Evolutionary conservation across 1,140 invertebrate genomes (phyloP), one percentile per base, ranked within the genome.

Genomic region (Drosophila biarmipes): DNA sequence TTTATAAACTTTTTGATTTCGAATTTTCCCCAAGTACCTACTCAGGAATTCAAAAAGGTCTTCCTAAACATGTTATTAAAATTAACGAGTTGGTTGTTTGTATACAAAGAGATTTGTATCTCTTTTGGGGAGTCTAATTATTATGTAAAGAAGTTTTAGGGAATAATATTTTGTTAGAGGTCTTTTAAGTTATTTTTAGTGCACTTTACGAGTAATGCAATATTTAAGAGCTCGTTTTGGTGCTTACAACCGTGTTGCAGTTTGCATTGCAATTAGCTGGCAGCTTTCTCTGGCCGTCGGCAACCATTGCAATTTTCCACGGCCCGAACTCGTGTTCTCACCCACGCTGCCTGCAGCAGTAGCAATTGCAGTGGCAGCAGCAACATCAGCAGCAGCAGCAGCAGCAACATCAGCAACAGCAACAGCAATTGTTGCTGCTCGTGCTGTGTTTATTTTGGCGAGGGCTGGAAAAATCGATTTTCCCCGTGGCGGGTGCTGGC

Each of bases 381-480:
- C 52, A 64, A 0, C 19, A 19, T 7, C 29, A 55, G 4, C 19
- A 45, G 15, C 34, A 45, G 5, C 38, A 42, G 38, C 48, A 56
- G 40, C 31, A 54, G n/a, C 34, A 37, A 14, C 40, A 42, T 19
- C 15, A 53, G 51, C 31, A 42, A 6, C 48, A 56, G 52, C 31
- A 31, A 31, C 62, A 66, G 49, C 73, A 76, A 76, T 68, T 76
- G 73, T 76, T 66, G 73, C 73, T 76, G 63, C 56, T 67, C 62
- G 59, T 73, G 56, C 49, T 73, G 59, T 57, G 63, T 49, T 49
- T 43, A 12, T 6, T 69, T 38, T 46, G 40, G 21, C 27, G 61
- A 77, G 78, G 78, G 67, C 80, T 54, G 78, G 79, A 82, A 82
- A 82, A 82, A 82, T 82, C 79, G 79, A 82, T 82, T 82, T 74